These are phyloP conservation scores for Ciconia nigra DNA, from an alignment of 2,797 vertebrate genomes.

Conservation along the genomic window DNA sequence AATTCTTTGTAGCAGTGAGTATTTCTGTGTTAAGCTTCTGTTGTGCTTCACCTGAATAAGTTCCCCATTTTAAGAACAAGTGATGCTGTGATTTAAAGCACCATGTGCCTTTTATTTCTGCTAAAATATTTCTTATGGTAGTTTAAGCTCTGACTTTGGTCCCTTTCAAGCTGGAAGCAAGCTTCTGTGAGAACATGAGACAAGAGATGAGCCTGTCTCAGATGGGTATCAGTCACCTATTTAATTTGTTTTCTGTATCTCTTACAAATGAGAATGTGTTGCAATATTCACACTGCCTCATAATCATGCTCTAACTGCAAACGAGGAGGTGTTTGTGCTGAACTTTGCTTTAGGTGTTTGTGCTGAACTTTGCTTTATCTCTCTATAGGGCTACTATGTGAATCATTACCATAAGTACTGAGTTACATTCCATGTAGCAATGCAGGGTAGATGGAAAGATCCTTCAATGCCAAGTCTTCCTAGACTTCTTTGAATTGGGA, in stretches of 20 bases:
- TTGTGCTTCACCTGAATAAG: not conserved
- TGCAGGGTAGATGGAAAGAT: not conserved
- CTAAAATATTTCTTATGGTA: not conserved
- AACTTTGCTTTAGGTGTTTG: not conserved
- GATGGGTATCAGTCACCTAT: not conserved
- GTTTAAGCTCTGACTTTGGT: not conserved
- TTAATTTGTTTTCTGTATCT: not conserved
- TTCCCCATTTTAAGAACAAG: not conserved
- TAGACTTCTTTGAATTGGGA: not conserved
- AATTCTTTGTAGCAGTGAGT: not conserved
- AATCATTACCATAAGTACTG: not conserved
- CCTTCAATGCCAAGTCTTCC: not conserved
- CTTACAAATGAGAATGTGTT: accelerated
- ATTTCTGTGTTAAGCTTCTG: not conserved
- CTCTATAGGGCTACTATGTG: accelerated
- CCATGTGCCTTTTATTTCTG: not conserved
- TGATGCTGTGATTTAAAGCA: not conserved
- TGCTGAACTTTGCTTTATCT: not conserved
- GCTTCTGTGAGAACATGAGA: not conserved
- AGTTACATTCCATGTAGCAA: not conserved
- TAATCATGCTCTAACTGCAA: not conserved
- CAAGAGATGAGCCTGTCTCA: not conserved
- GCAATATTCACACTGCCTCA: not conserved
- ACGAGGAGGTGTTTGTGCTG: not conserved
- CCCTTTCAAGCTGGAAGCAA: not conserved